phyloP scores from a whole-genome alignment of 30 jellyfish, hydroid and myxozoan species.

The Catostylus mosaicus region DNA sequence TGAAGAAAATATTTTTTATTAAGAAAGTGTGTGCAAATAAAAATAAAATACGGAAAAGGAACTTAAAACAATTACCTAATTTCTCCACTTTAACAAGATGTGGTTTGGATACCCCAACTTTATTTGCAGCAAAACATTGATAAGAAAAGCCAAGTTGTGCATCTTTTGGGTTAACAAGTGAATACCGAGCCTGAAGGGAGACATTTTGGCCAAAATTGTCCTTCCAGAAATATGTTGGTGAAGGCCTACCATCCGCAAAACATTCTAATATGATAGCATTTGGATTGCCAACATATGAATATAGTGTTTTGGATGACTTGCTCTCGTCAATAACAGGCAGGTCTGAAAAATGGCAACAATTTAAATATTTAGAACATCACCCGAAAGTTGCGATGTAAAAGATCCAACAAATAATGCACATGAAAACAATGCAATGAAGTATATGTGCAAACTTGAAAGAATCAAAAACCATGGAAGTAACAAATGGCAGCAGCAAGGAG shows the following conservation, averaged over 20 bases:
- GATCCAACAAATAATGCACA: too few species aligned
- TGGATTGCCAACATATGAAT: conserved; percentile 75
- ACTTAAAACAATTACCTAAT: conserved; percentile 79
- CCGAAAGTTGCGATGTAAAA: too few species aligned
- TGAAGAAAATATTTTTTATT: too few species aligned
- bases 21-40: too few species aligned
- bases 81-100: conserved; percentile 46
- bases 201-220: conserved; percentile 34
- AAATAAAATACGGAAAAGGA: too few species aligned
- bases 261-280: conserved; percentile 54
- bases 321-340: conserved; percentile 58
- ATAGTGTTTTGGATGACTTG: conserved; percentile 56
- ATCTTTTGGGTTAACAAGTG: conserved; percentile 49
- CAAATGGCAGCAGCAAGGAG: too few species aligned
- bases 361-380: background rate
- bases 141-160: conserved; percentile 68
- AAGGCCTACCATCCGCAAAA: conserved; percentile 84
- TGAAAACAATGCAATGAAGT: too few species aligned
- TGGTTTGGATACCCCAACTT: conserved; percentile 53
- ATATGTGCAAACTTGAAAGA: too few species aligned
- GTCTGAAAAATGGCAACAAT: conserved; percentile 40
- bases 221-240: conserved; percentile 76
- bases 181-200: conserved; percentile 11
- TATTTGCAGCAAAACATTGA: conserved; percentile 71
- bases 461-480: too few species aligned